Evolutionary conservation across 35 echinoderm and acorn worm species (phyloP), one percentile per base, ranked within the genome.

Genomic region (Chiridota heheva): DNA sequence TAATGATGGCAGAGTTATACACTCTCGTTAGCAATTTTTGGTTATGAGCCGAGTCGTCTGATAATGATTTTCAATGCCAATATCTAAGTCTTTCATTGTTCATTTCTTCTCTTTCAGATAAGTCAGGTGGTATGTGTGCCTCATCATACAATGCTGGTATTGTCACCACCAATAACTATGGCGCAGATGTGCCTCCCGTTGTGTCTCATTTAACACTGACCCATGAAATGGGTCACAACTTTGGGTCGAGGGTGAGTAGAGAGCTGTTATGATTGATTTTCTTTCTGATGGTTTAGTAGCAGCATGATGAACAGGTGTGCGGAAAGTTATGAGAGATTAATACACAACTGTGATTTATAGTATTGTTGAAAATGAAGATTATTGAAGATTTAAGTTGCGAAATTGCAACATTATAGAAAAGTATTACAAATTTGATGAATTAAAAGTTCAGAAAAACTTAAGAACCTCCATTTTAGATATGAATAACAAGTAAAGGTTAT

Each of bases 211-310:
- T 91, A 8, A 98, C 95, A 2, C 88, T 98, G 62, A 75, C 95
- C 5, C 95, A 98, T 86, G 95, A 98, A 55, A 36, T 98, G 47
- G 95, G 95, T 18, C 95, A 98, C 56, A 98, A 73, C 56, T 88
- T 91, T 70, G 95, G 95, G 20, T 98, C 95, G 44, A 73, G 62
- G n/a, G 95, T 98, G 62, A 98, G 95, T 70, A 80, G 25, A 47
- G 1, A 29, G 44, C 41, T 36, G 36, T 15, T 63, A 42, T 13
- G 31, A 36, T 7, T 39, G n/a, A 12, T n/a, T 1, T 69, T 40
- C 24, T 25, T 53, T 56, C 7, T n/a, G n/a, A n/a, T n/a, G n/a
- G n/a, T n/a, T n/a, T n/a, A n/a, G n/a, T n/a, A n/a, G n/a, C n/a
- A n/a, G n/a, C n/a, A n/a, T n/a, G n/a, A n/a, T n/a, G n/a, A 1